A percentile compares a stretch with the other conserved stretches of the same genome.
Evolutionary conservation across 2,113 vertebrate species (phyloP).

Genomic region (Salminus brasiliensis): DNA sequence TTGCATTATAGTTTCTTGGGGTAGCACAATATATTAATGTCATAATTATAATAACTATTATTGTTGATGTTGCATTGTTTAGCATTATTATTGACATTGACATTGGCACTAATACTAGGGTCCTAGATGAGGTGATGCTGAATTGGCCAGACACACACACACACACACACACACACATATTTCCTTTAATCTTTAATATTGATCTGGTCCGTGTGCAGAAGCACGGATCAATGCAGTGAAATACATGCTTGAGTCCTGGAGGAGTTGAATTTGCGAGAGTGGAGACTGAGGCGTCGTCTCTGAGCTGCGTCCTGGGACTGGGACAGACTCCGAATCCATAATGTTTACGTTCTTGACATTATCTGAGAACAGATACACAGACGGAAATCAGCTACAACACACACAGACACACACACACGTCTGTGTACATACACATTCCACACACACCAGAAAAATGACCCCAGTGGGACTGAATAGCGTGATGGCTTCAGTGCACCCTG

Average conservation of each 20-base stretch:
- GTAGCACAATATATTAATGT: too few species aligned
- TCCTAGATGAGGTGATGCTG: slow-evolving; percentile 17
- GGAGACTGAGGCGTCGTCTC: not conserved
- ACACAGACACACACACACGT: not conserved
- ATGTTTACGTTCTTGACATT: slow-evolving; percentile 34
- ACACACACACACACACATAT: slow-evolving; percentile 24
- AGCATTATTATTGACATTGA: not conserved
- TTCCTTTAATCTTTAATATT: slow-evolving; percentile 59
- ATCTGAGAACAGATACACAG: slow-evolving; percentile 30
- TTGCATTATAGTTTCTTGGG: too few species aligned
- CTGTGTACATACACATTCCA: too few species aligned
- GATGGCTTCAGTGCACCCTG: slow-evolving; percentile 6
- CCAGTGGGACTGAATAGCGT: not conserved
- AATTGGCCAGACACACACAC: slow-evolving; percentile 50
- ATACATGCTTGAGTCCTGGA: slow-evolving; percentile 58
- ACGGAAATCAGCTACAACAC: slow-evolving; percentile 2
- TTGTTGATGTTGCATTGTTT: not conserved
- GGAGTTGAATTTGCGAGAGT: slow-evolving; percentile 34
- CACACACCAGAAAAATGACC: not conserved
- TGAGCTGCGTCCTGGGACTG: not conserved
- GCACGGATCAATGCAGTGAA: slow-evolving; percentile 65
- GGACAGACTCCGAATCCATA: slow-evolving; percentile 29
- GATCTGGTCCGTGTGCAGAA: slow-evolving; percentile 57
- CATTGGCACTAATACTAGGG: not conserved
- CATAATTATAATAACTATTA: not conserved